A percentile compares a stretch with the other conserved stretches of the same genome.
These are phyloP conservation scores for Pampusana beccarii DNA, from an alignment of 2,113 vertebrate genomes.

Conservation along the genomic window DNA sequence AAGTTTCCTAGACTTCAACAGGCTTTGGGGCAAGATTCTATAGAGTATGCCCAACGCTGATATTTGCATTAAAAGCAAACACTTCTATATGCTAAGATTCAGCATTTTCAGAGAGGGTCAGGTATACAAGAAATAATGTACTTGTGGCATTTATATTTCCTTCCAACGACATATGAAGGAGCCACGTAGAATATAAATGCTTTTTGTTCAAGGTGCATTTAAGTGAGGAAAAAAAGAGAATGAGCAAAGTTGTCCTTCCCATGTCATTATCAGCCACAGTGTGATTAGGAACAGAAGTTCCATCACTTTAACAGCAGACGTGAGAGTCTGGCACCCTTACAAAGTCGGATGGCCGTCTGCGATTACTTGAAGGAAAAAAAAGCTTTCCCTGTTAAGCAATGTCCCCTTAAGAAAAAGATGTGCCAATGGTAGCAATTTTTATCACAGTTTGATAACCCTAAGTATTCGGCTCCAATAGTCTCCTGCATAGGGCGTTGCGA, in stretches of 20 bases:
- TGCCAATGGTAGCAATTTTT: background rate
- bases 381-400: background rate
- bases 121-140: background rate
- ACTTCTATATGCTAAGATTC: background rate
- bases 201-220: background rate
- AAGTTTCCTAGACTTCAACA: background rate
- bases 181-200: too few relatives aligned
- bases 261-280: background rate
- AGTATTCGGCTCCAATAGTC: background rate
- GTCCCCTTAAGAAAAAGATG: background rate
- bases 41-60: background rate
- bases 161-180: background rate
- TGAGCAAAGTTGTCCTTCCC: background rate
- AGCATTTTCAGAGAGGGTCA: background rate
- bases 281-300: background rate
- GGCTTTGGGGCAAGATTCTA: background rate
- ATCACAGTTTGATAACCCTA: background rate
- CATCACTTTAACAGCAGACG: background rate
- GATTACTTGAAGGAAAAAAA: background rate
- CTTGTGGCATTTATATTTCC: background rate
- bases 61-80: background rate
- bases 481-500: background rate
- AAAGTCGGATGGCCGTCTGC: accelerated
- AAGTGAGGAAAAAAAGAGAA: background rate
- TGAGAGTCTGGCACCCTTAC: background rate